Evolutionary conservation across 1,140 invertebrate species (phyloP).

Genomic region (Chymomyza costata): DNA sequence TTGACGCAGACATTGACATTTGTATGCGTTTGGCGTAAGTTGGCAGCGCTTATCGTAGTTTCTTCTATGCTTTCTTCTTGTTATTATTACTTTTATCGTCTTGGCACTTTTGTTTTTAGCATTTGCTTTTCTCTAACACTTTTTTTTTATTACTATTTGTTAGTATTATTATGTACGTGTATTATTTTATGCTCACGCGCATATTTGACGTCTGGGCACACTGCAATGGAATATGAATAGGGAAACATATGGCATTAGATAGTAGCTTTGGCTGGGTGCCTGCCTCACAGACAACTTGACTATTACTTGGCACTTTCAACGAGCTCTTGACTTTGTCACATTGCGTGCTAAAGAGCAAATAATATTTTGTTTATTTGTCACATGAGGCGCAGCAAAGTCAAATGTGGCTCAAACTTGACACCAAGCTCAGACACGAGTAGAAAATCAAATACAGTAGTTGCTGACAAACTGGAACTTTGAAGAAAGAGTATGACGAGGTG

Average conservation of each 20-base stretch:
- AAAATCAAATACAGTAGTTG: too few relatives aligned
- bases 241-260: too few relatives aligned
- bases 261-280: too few relatives aligned
- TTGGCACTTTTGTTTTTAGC: slow-evolving; percentile 21
- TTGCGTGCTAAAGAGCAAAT: slow-evolving; percentile 47
- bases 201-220: too few relatives aligned
- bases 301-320: too few relatives aligned
- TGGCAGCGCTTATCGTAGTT: slow-evolving; percentile 16
- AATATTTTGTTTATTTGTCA: slow-evolving; percentile 41
- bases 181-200: slow-evolving; percentile 24
- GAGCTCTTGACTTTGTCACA: slow-evolving; percentile 20
- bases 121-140: slow-evolving; percentile 37
- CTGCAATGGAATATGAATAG: too few relatives aligned
- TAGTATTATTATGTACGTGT: slow-evolving; percentile 35
- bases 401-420: slow-evolving; percentile 3
- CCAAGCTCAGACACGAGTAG: not conserved
- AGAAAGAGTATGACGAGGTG: too few relatives aligned
- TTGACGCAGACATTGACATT: slow-evolving; percentile 44
- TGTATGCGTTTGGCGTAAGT: slow-evolving; percentile 52
- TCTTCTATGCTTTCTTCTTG: slow-evolving; percentile 5
- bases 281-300: slow-evolving; percentile 30
- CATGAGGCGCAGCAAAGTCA: slow-evolving; percentile 17
- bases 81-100: slow-evolving; percentile 15
- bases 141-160: slow-evolving; percentile 42
- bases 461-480: too few relatives aligned